Percentiles rank a stretch among this genome's conserved stretches.
These are phyloP conservation scores for Lepidocolaptes lacrymiger DNA, from an alignment of 2,797 vertebrate genomes.

Conservation along the genomic window DNA sequence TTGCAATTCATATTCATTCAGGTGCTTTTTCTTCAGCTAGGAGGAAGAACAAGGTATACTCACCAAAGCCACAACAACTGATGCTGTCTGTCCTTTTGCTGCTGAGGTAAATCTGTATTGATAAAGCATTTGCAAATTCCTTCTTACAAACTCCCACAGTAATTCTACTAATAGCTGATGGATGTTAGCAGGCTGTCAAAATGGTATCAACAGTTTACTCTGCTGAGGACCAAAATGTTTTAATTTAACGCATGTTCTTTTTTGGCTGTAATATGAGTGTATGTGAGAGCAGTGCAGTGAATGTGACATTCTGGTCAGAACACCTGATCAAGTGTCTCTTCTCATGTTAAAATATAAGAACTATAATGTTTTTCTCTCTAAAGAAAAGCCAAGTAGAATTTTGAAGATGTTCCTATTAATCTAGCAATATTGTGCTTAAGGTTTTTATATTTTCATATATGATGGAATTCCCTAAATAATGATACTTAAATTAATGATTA, in stretches of 20 bases:
- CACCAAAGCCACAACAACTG: not conserved
- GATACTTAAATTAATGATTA: not conserved
- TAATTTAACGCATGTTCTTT: not conserved
- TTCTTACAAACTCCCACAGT: constrained; percentile 8
- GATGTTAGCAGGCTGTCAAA: constrained; percentile 19
- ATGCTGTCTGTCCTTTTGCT: not conserved
- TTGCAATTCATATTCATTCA: not conserved
- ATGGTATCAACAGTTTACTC: not conserved
- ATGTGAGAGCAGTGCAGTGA: not conserved
- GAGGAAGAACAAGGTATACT: not conserved
- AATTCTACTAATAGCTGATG: constrained; percentile 10
- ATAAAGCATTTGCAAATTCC: constrained; percentile 11
- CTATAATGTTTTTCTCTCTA: not conserved
- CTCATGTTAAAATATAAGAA: not conserved
- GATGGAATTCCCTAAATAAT: not conserved
- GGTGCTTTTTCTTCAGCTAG: not conserved
- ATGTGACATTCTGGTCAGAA: not conserved
- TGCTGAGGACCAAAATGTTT: constrained; percentile 28
- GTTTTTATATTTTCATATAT: not conserved
- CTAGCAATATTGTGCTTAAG: not conserved
- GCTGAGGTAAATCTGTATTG: not conserved
- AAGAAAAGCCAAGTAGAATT: not conserved
- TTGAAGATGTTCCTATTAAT: not conserved
- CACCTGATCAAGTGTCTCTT: not conserved
- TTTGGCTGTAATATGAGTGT: not conserved